Evolutionary conservation across 2,888 invertebrate genomes (phyloP), one percentile per base, ranked within the genome.

Genomic region (Agrochola macilenta): DNA sequence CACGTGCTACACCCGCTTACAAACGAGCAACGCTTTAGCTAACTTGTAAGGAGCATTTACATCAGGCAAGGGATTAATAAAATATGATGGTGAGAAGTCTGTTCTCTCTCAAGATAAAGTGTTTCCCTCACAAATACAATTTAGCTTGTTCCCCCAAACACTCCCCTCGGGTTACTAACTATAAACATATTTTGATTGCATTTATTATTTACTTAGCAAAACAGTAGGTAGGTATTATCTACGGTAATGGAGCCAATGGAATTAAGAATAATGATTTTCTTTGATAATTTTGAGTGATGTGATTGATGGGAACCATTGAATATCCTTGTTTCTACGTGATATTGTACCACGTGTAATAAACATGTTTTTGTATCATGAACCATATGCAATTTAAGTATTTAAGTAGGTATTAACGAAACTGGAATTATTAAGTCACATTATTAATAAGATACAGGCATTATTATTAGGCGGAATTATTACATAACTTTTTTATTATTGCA

Each of bases 11-110:
- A 35, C 1, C 26, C 84, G 83, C 78, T 78, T 0, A 3, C 60
- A 68, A 35, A 30, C 66, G 14, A 1, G 7, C 78, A n/a, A 0
- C 11, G 3, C 35, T 68, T 61, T 39, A 39, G 7, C 39, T 68
- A 23, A 73, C 63, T 60, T 70, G 72, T 81, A 79, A 80, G 66
- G 57, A 63, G 35, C 75, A 78, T 86, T 83, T 82, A 83, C 81
- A 85, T 87, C 80, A 79, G 81, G 49, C 82, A 49, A n/a, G 83
- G 82, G 86, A 86, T 87, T 87, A 80, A 87, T 87, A 87, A 87
- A 87, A 87, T 83, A 87, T 87, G 81, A 87, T 83, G 78, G 82
- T 63, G 65, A 74, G 82, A 69, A 85, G 82, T 78, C 79, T 81
- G 70, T 83, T 79, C 43, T 65, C 77, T 72, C 82, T 71, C 73